Percentiles rank a stretch among this genome's conserved stretches.
phyloP scores from a whole-genome alignment of 2,113 vertebrate genomes.

The Sebastes fasciatus region DNA sequence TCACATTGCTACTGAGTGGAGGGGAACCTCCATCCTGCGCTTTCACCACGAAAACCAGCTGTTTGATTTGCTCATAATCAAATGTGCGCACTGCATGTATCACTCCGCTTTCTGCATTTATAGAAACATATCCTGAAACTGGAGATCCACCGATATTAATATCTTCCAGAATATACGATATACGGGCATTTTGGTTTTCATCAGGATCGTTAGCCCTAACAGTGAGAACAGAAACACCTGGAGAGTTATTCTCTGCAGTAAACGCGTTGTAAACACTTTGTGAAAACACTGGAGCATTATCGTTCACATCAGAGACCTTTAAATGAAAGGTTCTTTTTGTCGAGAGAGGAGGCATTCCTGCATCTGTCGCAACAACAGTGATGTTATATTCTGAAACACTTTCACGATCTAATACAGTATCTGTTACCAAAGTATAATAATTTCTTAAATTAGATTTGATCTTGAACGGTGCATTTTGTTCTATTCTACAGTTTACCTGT shows the following conservation, averaged over 20 bases:
- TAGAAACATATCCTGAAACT: constrained; percentile 36
- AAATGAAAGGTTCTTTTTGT: too few species aligned
- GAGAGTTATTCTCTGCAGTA: too few species aligned
- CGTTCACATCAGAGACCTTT: too few species aligned
- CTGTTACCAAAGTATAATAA: constrained; percentile 38
- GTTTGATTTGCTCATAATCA: constrained; percentile 64
- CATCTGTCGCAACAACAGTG: constrained; percentile 18
- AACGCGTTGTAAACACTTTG: too few species aligned
- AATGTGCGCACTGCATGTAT: constrained; percentile 51
- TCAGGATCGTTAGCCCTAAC: constrained; percentile 1
- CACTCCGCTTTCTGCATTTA: constrained; percentile 54
- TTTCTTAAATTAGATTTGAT: constrained; percentile 34
- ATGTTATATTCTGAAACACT: constrained; percentile 33
- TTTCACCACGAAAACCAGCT: constrained; percentile 9
- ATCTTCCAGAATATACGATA: constrained; percentile 58
- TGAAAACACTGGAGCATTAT: too few species aligned
- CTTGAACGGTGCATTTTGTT: constrained; percentile 24
- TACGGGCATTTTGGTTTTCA: constrained; percentile 57
- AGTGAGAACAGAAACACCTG: not conserved
- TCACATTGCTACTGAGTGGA: constrained; percentile 45
- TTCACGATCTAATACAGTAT: constrained; percentile 30
- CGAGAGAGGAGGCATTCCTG: constrained; percentile 26
- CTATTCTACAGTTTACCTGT: not conserved
- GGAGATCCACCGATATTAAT: not conserved
- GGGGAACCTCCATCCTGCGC: constrained; percentile 54